Percentiles rank a stretch among this genome's conserved stretches.
phyloP scores from a whole-genome alignment of 1,140 invertebrate genomes.

The Heliconius hewitsoni region DNA sequence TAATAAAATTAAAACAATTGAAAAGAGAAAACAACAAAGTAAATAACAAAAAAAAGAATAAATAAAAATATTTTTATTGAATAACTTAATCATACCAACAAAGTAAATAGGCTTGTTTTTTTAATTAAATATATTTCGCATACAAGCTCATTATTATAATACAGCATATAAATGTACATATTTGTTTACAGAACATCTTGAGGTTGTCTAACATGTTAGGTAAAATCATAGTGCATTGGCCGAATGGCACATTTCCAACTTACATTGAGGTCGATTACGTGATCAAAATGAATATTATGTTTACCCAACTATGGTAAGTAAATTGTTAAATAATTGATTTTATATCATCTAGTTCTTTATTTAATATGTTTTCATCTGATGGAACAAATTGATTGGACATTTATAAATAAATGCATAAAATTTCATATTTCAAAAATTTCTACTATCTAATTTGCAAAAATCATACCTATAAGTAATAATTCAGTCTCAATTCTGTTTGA shows the following conservation, averaged over 20 bases:
- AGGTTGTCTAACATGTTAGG: constrained; percentile 15
- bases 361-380: constrained; percentile 12
- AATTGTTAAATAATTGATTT: constrained; percentile 42
- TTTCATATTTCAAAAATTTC: neutral
- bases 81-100: no score
- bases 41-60: no score
- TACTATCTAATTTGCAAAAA: no score
- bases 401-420: neutral
- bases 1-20: neutral
- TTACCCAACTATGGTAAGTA: constrained; percentile 41
- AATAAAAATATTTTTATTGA: no score
- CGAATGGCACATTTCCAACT: constrained; percentile 33
- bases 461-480: no score
- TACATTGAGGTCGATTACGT: constrained; percentile 50
- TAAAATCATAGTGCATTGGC: constrained; percentile 29
- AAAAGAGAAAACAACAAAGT: no score
- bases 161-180: neutral
- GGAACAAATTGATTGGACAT: constrained; percentile 13
- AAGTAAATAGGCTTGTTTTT: no score
- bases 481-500: no score
- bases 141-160: neutral
- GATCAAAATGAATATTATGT: constrained; percentile 45
- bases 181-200: constrained; percentile 7
- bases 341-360: constrained; percentile 26
- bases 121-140: no score